These are phyloP conservation scores for Hepsetus odoe DNA, from an alignment of 2,113 vertebrate species.

Conservation along the genomic window DNA sequence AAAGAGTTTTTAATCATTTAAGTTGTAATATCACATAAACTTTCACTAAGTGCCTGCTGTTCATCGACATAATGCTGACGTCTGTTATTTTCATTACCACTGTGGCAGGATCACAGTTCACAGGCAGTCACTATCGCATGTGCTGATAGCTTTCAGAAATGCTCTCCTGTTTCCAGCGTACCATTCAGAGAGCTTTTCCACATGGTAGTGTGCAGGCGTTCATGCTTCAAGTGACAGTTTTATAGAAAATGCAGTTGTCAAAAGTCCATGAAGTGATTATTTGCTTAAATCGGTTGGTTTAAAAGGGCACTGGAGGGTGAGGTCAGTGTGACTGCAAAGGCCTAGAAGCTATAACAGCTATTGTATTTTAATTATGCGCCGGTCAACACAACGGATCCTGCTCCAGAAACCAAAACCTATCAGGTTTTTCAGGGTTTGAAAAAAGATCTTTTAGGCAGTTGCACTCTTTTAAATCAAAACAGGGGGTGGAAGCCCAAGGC, in stretches of 20 bases:
- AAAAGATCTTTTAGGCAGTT: constrained; percentile 13
- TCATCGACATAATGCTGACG: constrained; percentile 20
- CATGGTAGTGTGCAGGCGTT: neutral
- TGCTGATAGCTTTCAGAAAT: constrained; percentile 28
- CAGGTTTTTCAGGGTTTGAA: constrained; percentile 41
- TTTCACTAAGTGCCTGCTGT: neutral
- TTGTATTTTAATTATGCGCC: constrained; percentile 42
- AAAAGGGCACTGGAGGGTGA: neutral
- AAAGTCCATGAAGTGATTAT: neutral
- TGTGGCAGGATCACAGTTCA: constrained; percentile 25
- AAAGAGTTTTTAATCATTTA: neutral
- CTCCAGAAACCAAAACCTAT: constrained; percentile 7
- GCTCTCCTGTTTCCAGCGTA: constrained; percentile 24
- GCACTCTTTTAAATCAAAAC: constrained; percentile 53
- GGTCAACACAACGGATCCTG: constrained; percentile 25
- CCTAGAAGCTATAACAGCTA: constrained; percentile 31
- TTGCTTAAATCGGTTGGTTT: constrained; percentile 12
- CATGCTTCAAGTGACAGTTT: neutral
- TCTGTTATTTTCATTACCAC: constrained; percentile 42
- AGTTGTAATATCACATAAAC: neutral
- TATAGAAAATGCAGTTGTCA: neutral
- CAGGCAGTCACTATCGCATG: constrained; percentile 9
- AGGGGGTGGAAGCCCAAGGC: constrained; percentile 1
- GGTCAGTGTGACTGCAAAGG: constrained; percentile 22
- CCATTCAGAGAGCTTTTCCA: neutral